Conservation (phyloP, 2,888 invertebrate genomes). For the Suillia variegata region DNA sequence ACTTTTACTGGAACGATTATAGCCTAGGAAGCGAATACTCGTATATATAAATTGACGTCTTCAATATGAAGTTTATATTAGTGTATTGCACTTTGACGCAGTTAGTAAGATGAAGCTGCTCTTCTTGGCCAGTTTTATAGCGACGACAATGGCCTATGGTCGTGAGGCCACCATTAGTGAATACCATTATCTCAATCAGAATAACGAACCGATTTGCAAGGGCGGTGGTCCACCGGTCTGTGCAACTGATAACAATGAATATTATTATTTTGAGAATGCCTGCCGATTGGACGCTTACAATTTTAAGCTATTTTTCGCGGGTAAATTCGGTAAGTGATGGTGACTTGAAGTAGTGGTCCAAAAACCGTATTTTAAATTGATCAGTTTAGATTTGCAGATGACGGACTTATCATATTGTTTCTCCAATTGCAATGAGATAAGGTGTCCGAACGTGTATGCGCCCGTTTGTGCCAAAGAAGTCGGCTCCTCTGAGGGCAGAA, state of each 20-base stretch:
- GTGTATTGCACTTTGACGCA: too few species aligned
- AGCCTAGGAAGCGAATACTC: too few species aligned
- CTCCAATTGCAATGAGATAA: constrained; percentile 3
- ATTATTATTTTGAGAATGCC: constrained; percentile 29
- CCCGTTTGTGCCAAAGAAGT: constrained; percentile 27
- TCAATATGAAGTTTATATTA: too few species aligned
- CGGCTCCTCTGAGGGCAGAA: constrained; percentile 2
- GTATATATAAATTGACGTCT: too few species aligned
- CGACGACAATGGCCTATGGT: too few species aligned
- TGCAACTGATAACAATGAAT: constrained; percentile 26
- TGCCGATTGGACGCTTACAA: constrained; percentile 28
- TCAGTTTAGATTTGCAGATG: not conserved
- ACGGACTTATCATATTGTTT: not conserved
- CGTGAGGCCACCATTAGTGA: too few species aligned
- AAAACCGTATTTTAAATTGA: not conserved
- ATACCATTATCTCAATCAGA: not conserved
- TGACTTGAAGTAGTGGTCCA: too few species aligned
- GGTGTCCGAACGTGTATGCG: constrained; percentile 14
- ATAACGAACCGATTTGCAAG: constrained; percentile 18
- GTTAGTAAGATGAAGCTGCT: too few species aligned
- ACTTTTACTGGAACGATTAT: too few species aligned
- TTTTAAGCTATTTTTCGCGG: constrained; percentile 21
- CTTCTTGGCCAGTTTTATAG: too few species aligned
- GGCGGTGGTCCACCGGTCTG: constrained; percentile 26
- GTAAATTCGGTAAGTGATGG: constrained; percentile 23